Evolutionary conservation across 2,113 vertebrate genomes (phyloP).

Genomic region (Panurus biarmicus): DNA sequence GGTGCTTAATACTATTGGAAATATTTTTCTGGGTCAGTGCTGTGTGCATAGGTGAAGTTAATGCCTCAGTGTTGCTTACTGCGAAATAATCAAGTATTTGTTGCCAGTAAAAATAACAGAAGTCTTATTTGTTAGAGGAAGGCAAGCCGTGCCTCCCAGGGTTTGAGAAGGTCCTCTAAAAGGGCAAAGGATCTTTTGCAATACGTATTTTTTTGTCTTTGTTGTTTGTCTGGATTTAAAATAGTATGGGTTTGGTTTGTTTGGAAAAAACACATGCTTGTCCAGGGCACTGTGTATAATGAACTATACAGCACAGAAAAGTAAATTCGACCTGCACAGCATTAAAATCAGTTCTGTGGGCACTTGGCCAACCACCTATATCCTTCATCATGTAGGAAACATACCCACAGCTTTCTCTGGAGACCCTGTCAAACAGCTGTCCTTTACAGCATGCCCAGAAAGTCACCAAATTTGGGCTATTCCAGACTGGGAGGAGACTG

Average conservation of each 20-base stretch:
- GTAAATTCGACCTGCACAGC: constrained; percentile 49
- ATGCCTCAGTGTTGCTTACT: neutral
- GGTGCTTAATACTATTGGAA: constrained; percentile 36
- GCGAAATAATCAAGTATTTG: neutral
- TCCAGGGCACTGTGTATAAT: constrained; percentile 2
- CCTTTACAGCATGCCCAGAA: constrained; percentile 62
- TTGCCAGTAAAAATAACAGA: neutral
- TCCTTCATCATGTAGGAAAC: constrained; percentile 62
- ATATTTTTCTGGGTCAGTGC: neutral
- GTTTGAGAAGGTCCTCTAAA: neutral
- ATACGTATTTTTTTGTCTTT: neutral
- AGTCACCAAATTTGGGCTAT: constrained; percentile 63
- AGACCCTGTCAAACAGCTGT: constrained; percentile 64
- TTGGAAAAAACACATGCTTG: constrained; percentile 8
- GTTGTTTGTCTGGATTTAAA: constrained; percentile 16
- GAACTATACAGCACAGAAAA: constrained; percentile 28
- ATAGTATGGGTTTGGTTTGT: neutral
- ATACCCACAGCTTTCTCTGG: constrained; percentile 60
- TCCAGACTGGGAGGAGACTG: constrained; percentile 56
- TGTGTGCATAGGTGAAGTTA: neutral
- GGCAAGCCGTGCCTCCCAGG: neutral
- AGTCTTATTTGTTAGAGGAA: neutral
- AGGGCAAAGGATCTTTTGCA: neutral
- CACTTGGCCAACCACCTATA: constrained; percentile 64
- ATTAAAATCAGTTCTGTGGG: constrained; percentile 58